Percentiles rank a stretch among this genome's conserved stretches.
phyloP scores from a whole-genome alignment of 2,888 invertebrate species.

The Rhamphomyia laevipes region DNA sequence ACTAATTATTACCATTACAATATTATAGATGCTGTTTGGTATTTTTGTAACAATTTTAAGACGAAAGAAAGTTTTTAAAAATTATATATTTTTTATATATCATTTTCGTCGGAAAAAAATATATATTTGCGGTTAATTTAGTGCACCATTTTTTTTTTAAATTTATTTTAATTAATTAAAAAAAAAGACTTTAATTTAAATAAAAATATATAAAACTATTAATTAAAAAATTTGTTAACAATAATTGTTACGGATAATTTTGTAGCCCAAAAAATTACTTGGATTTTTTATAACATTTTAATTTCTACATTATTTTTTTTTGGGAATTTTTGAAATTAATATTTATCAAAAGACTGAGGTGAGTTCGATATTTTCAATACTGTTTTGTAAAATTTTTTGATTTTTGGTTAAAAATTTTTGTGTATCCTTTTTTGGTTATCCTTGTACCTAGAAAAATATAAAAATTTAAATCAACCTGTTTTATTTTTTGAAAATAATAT shows the following conservation, averaged over 20 bases:
- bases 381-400: neutral
- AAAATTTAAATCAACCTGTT: too few relatives aligned
- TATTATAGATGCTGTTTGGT: conserved; percentile 21
- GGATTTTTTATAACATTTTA: too few relatives aligned
- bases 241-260: too few relatives aligned
- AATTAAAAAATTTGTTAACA: conserved; percentile 8
- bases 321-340: too few relatives aligned
- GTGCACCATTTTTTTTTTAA: neutral
- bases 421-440: too few relatives aligned
- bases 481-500: too few relatives aligned
- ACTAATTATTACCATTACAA: conserved; percentile 17
- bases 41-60: conserved; percentile 20
- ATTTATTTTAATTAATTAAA: neutral
- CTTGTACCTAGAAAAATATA: too few relatives aligned
- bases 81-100: conserved; percentile 31
- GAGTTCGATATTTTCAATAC: conserved; percentile 14
- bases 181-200: neutral
- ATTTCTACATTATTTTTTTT: too few relatives aligned
- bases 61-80: conserved; percentile 22
- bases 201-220: too few relatives aligned
- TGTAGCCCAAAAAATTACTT: too few relatives aligned
- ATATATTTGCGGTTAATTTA: too few relatives aligned
- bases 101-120: conserved; percentile 31
- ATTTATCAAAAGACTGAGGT: conserved; percentile 29
- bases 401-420: too few relatives aligned